Percentiles rank a stretch among this genome's conserved stretches.
Evolutionary conservation across 2,888 invertebrate species (phyloP).

Genomic region (Drosophila buzzatii): DNA sequence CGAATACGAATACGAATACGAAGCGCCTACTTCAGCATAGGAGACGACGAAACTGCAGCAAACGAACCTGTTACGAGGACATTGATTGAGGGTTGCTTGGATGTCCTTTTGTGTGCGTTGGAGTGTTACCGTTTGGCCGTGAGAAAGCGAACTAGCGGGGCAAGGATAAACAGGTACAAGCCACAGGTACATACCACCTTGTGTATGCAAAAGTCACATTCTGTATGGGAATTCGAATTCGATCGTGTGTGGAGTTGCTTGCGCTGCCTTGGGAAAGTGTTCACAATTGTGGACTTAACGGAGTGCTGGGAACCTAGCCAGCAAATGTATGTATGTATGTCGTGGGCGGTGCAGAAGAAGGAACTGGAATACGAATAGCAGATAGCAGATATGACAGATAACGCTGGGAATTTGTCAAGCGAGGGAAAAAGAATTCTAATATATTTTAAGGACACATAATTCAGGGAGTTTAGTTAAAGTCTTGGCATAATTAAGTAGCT

Average conservation of each 20-base stretch:
- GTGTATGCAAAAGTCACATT: conserved; percentile 75
- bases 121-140: conserved; percentile 79
- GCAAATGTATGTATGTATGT: conserved; percentile 2
- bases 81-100: conserved; percentile 51
- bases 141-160: conserved; percentile 56
- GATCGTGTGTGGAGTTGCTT: conserved; percentile 19
- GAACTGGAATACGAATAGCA: background rate
- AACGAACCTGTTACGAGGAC: conserved; percentile 67
- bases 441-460: too few relatives aligned
- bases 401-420: background rate
- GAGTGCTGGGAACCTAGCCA: conserved; percentile 56
- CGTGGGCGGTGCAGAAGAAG: conserved; percentile 22
- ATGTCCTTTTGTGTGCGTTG: conserved; percentile 81
- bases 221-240: conserved; percentile 63
- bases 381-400: background rate
- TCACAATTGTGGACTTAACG: conserved; percentile 34
- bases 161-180: conserved; percentile 51
- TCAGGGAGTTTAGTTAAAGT: too few relatives aligned
- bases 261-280: conserved; percentile 60
- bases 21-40: conserved; percentile 71
- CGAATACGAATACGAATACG: conserved; percentile 51
- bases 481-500: too few relatives aligned
- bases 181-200: conserved; percentile 12
- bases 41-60: conserved; percentile 44
- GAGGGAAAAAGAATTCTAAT: too few relatives aligned